A percentile compares a stretch with the other conserved stretches of the same genome.
phyloP scores from a whole-genome alignment of 2,113 vertebrate genomes.

The Sisor rabdophorus region DNA sequence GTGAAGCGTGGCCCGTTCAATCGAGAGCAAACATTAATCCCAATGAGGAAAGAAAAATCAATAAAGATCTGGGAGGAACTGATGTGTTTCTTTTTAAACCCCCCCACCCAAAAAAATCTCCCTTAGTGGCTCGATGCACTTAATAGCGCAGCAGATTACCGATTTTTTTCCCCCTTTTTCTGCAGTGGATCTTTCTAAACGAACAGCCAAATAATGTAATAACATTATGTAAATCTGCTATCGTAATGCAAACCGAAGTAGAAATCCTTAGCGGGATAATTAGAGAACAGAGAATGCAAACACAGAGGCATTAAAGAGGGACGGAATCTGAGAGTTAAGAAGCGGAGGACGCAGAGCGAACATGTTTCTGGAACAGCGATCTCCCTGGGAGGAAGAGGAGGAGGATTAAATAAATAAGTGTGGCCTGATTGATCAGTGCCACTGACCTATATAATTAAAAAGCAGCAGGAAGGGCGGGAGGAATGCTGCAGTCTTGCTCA shows the following conservation, averaged over 20 bases:
- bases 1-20: conserved; percentile 49
- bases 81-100: conserved; percentile 26
- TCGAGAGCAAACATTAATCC: conserved; percentile 57
- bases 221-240: conserved; percentile 15
- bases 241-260: conserved; percentile 22
- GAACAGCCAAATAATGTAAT: conserved; percentile 25
- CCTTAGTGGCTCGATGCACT: too few relatives aligned
- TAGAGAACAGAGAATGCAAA: conserved; percentile 12
- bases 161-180: not conserved
- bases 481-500: conserved; percentile 69
- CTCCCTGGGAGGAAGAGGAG: conserved; percentile 37
- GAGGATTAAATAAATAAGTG: conserved; percentile 54
- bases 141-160: conserved; percentile 25
- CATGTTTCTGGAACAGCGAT: conserved; percentile 47
- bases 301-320: conserved; percentile 8
- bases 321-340: conserved; percentile 14
- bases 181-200: conserved; percentile 17
- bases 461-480: conserved; percentile 35
- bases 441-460: conserved; percentile 72
- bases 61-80: conserved; percentile 49
- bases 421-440: conserved; percentile 54
- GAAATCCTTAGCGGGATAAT: not conserved
- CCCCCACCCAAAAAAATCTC: too few relatives aligned
- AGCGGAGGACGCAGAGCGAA: conserved; percentile 20
- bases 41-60: conserved; percentile 47